Percentiles rank a stretch among this genome's conserved stretches.
Evolutionary conservation across 2,888 invertebrate species (phyloP).

Genomic region (Trachelus iudaicus): DNA sequence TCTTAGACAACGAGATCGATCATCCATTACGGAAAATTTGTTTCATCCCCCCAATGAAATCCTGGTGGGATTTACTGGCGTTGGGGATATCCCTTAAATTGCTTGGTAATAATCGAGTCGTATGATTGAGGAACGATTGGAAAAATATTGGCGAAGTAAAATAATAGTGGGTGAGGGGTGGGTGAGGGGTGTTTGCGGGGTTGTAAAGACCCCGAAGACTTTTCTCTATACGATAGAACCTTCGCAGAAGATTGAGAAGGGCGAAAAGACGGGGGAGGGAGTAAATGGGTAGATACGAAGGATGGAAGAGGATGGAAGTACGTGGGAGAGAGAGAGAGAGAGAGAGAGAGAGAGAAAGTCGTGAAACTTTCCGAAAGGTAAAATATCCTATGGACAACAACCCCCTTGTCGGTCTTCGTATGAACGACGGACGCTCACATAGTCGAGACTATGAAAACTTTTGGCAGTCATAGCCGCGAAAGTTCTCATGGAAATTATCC

Average conservation of each 20-base stretch:
- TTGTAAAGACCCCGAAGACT: background rate
- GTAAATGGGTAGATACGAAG: background rate
- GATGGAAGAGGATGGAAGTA: background rate
- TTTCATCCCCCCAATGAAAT: background rate
- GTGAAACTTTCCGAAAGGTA: background rate
- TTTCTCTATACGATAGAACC: background rate
- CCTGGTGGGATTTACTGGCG: background rate
- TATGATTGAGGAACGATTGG: background rate
- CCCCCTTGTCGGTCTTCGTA: background rate
- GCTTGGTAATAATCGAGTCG: background rate
- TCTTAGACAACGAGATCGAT: background rate
- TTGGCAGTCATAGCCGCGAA: no score
- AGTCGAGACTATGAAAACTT: no score
- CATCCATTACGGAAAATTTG: background rate
- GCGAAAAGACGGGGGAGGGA: background rate
- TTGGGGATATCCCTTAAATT: background rate
- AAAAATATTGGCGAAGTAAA: background rate
- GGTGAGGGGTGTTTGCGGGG: background rate
- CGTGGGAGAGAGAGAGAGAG: background rate
- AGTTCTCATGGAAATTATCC: no score
- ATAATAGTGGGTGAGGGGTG: background rate
- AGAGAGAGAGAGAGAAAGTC: background rate
- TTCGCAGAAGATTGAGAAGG: background rate
- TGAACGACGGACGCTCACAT: no score
- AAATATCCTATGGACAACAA: background rate